Evolutionary conservation across 1,140 invertebrate species (phyloP).

Genomic region (Mycetomoellerius zeteki): DNA sequence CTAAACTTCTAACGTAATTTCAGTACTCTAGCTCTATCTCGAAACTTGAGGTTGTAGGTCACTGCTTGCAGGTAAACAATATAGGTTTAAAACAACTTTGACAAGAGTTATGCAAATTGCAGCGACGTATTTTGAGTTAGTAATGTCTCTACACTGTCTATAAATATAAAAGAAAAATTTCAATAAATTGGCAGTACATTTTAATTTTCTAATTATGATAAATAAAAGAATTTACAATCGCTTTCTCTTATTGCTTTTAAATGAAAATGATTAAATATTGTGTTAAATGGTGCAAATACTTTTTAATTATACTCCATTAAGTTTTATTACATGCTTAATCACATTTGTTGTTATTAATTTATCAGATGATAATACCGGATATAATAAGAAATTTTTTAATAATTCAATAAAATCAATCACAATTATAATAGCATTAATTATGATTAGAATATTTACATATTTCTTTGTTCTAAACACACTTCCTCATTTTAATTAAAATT

Average conservation of each 20-base stretch:
- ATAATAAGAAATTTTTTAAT: not conserved
- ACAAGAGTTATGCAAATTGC: constrained; percentile 55
- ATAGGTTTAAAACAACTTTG: constrained; percentile 19
- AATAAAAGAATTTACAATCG: not conserved
- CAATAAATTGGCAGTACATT: constrained; percentile 9
- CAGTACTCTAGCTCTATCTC: constrained; percentile 24
- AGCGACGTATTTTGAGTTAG: not conserved
- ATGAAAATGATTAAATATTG: not conserved
- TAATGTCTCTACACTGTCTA: not conserved
- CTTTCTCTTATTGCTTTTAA: not conserved
- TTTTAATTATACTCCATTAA: not conserved
- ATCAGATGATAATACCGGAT: not conserved
- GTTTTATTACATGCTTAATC: not conserved
- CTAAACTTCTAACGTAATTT: constrained; percentile 44
- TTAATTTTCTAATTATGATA: constrained; percentile 1
- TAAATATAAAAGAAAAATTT: constrained; percentile 27
- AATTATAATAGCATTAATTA: not conserved
- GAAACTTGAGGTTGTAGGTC: constrained; percentile 28
- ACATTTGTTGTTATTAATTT: not conserved
- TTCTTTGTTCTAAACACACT: not conserved
- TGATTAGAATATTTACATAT: not conserved
- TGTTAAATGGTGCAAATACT: not conserved
- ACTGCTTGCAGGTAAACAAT: constrained; percentile 34
- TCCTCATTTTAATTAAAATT: not conserved
- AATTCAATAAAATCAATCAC: not conserved